A percentile compares a stretch with the other conserved stretches of the same genome.
Evolutionary conservation across 2,797 vertebrate species (phyloP).

Genomic region (Eulemur albifrons): DNA sequence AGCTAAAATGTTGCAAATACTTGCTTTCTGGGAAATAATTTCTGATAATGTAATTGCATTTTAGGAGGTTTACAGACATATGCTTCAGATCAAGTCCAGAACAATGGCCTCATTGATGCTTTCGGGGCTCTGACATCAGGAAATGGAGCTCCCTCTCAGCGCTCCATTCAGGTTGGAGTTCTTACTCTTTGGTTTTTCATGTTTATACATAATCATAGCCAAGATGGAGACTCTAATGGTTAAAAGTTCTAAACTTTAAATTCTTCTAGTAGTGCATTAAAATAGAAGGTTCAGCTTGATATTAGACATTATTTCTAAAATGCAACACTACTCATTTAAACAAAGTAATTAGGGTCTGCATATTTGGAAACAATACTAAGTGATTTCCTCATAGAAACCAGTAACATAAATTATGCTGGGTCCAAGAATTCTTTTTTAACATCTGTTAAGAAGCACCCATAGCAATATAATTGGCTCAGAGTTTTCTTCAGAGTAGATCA

Average conservation of each 20-base stretch:
- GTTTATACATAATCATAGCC: neutral
- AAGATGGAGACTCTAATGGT: neutral
- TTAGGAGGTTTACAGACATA: constrained; percentile 81
- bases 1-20: neutral
- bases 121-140: constrained; percentile 81
- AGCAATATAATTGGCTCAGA: constrained; percentile 8
- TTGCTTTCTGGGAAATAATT: constrained; percentile 35
- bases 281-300: neutral
- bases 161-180: constrained; percentile 83
- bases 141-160: constrained; percentile 74
- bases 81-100: constrained; percentile 73
- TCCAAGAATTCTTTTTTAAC: constrained; percentile 26
- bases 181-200: neutral
- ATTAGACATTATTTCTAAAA: constrained; percentile 22
- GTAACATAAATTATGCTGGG: neutral
- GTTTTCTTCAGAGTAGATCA: constrained; percentile 42
- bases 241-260: neutral
- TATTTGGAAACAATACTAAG: constrained; percentile 21
- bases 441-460: constrained; percentile 29
- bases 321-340: neutral
- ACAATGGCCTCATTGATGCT: constrained; percentile 81
- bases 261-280: neutral
- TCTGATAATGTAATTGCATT: constrained; percentile 24
- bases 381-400: neutral
- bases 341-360: constrained; percentile 21